Conservation (phyloP, 2,113 vertebrate species). For the Sylvilagus bachmani region DNA sequence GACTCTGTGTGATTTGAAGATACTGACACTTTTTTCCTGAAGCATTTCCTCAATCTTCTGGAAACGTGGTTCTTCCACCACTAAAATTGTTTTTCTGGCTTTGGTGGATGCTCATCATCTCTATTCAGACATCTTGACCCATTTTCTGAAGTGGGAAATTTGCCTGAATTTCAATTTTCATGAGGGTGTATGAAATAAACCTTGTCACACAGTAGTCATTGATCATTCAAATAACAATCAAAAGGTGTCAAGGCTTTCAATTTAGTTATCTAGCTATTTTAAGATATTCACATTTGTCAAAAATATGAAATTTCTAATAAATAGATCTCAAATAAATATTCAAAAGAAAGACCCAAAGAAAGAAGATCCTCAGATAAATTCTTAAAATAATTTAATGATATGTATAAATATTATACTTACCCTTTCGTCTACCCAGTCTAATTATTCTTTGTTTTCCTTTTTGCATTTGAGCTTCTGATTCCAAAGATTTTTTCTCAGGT, state of each 20-base stretch:
- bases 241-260: neutral
- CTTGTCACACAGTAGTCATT: neutral
- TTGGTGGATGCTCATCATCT: too few species aligned
- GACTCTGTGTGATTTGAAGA: too few species aligned
- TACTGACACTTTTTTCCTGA: too few species aligned
- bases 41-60: too few species aligned
- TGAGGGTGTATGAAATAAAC: neutral
- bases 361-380: neutral
- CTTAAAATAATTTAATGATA: slow-evolving; percentile 21
- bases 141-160: neutral
- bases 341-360: neutral
- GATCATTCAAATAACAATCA: neutral
- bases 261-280: neutral
- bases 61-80: too few species aligned
- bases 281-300: neutral
- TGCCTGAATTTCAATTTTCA: neutral
- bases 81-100: too few species aligned
- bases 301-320: neutral
- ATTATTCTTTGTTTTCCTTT: neutral
- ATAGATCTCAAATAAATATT: slow-evolving; percentile 12
- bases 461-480: neutral
- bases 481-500: neutral
- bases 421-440: neutral
- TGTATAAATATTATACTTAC: neutral
- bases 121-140: too few species aligned